Evolutionary conservation across 2,888 invertebrate genomes (phyloP), one percentile per base, ranked within the genome.

Genomic region (Hermaeophaga mercurialis): DNA sequence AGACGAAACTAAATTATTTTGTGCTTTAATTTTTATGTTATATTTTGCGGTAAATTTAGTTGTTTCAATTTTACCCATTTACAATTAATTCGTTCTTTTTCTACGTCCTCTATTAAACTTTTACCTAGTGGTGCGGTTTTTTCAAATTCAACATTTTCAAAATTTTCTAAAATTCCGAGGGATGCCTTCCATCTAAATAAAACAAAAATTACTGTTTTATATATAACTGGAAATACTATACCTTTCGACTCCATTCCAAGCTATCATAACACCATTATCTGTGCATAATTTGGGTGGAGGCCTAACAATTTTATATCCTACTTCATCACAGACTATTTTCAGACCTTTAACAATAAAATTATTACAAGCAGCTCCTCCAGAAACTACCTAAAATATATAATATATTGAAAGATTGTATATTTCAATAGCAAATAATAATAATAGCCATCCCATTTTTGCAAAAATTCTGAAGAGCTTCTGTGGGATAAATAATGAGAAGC

Each of bases 231-330:
- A 53, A 26, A 17, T 7, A 47, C 41, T 18, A n/a, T n/a, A 82
- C 76, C 86, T 89, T 78, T 97, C 96, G 47, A 95, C 80, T 6
- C 94, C 97, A 82, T 96, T 96, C 96, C 98, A 98, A 12, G 98
- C 98, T 68, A 99, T 93, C 99, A 99, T 99, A 24, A 96, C 85
- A 5, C 98, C 99, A 83, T 99, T 99, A 76, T 99, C 99, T 0
- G 95, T 96, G 75, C 99, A 99, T 7, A 95, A 82, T 70, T 84
- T 82, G 15, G 89, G 86, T 2, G 94, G 90, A 9, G 97, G 96
- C 54, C 90, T 84, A 53, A 85, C 80, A 3, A 92, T 79, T 70
- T 80, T 80, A 68, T 85, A 92, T 1, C 82, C 84, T 68, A 83
- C 81, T 65, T 85, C 81, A 11, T 80, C 70, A 65, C 91, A 89